A percentile compares a stretch with the other conserved stretches of the same genome.
phyloP scores from a whole-genome alignment of 2,113 vertebrate genomes.

The Odontesthes bonariensis region DNA sequence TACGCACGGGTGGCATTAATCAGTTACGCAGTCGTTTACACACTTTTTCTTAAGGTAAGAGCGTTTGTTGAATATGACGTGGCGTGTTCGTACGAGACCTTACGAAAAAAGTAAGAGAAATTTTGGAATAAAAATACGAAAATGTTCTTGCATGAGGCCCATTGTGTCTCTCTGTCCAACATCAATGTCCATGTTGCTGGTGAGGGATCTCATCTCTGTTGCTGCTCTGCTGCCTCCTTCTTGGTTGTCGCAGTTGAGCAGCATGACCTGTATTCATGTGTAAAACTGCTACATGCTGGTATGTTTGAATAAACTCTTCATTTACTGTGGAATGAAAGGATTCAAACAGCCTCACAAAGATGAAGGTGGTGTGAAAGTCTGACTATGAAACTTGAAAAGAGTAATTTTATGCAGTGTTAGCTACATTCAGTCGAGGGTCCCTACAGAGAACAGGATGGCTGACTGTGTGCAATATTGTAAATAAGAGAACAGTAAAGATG shows the following conservation, averaged over 20 bases:
- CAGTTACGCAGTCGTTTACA: too few species aligned
- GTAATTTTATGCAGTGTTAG: background rate
- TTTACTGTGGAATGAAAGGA: conserved; percentile 9
- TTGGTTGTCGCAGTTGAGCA: background rate
- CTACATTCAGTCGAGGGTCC: background rate
- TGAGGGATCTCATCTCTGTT: background rate
- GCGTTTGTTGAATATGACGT: too few species aligned
- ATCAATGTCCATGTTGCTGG: background rate
- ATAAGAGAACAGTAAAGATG: too few species aligned
- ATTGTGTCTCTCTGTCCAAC: background rate
- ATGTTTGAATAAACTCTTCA: conserved; percentile 17
- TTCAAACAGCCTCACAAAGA: background rate
- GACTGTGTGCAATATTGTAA: background rate
- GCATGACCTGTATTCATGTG: background rate
- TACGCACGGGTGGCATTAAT: too few species aligned
- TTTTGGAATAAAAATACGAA: too few species aligned
- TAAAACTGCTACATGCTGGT: background rate
- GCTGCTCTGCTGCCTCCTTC: background rate
- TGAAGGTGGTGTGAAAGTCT: conserved; percentile 3
- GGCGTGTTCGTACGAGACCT: too few species aligned
- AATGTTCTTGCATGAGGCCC: too few species aligned
- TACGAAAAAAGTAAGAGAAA: too few species aligned
- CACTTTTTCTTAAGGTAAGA: too few species aligned
- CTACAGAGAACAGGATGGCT: background rate
- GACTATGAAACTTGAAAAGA: conserved; percentile 4